Evolutionary conservation across 2,797 vertebrate species (phyloP).

Genomic region (Syncerus caffer): DNA sequence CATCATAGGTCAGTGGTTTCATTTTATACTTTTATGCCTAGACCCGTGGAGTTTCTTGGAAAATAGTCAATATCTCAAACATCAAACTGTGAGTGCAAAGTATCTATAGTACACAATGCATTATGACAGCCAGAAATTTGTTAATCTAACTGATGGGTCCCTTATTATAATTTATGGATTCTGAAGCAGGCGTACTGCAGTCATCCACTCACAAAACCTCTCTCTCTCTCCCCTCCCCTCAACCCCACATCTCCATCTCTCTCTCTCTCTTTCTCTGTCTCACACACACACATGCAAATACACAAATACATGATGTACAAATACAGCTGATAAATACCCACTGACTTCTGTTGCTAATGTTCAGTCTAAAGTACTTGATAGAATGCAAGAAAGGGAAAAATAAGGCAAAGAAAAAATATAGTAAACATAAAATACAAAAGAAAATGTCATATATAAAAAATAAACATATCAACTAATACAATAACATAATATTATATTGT

Average conservation of each 20-base stretch:
- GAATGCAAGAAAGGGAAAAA: not conserved
- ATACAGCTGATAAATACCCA: not conserved
- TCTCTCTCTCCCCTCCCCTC: not conserved
- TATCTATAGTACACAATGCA: not conserved
- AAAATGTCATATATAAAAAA: not conserved
- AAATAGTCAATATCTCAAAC: not conserved
- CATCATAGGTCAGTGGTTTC: not conserved
- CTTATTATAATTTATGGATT: not conserved
- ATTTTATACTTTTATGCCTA: not conserved
- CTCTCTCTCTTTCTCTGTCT: not conserved
- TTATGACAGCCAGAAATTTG: not conserved
- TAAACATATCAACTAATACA: not conserved
- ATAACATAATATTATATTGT: not conserved
- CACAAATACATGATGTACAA: not conserved
- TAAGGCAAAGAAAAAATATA: not conserved
- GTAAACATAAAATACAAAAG: slow-evolving; percentile 30
- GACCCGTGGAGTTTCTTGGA: not conserved
- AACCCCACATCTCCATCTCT: not conserved
- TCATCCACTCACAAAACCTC: not conserved
- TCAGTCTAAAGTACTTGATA: not conserved
- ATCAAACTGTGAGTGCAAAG: not conserved
- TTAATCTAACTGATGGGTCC: not conserved
- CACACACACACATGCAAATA: not conserved
- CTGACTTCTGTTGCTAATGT: slow-evolving; percentile 2
- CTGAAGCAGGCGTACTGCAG: not conserved